Evolutionary conservation across 1,140 invertebrate species (phyloP), one percentile per base, ranked within the genome.

Genomic region (Microvelia longipes): DNA sequence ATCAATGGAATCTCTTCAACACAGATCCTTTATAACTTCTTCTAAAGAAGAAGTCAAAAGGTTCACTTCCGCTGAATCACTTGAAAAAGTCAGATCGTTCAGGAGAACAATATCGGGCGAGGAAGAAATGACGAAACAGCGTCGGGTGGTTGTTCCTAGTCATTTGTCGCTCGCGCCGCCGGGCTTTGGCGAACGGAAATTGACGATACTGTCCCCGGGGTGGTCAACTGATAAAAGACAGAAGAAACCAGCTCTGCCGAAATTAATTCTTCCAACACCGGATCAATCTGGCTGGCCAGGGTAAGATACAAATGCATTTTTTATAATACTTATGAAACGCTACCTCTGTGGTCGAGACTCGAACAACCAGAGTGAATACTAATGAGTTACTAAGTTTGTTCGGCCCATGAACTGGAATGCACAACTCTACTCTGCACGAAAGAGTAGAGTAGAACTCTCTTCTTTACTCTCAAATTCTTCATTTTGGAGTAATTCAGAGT

Each of bases 191-290:
- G 85, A 86, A 68, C 76, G 85, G 24, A 83, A 81, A 62, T 82
- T 90, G 28, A 90, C 87, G 2, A 90, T 90, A 64, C 78, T 90
- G 60, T 89, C 87, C 63, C 88, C 88, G 0, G 80, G 85, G 25
- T 83, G 86, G 72, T 81, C 84, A 19, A 79, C 84, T 24, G 75
- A 77, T 69, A 80, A 81, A 0, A 50, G 19, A 50, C 82, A 88
- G 69, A 85, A 86, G 68, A 88, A 87, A 79, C 88, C 87, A 76
- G 87, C 89, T 30, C 80, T 90, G 75, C 88, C 89, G 67, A 88
- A 86, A 80, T 82, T 90, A 74, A 86, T 90, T 71, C 80, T 90
- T 72, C 87, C 87, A 50, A 82, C 86, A 76, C 87, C 86, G 74
- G 87, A 89, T 86, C 70, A 86, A 88, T 73, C 81, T 84, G 78